Base-by-base conservation (phyloP, 2,888 invertebrate genomes). In the Macrophya alboannulata region DNA sequence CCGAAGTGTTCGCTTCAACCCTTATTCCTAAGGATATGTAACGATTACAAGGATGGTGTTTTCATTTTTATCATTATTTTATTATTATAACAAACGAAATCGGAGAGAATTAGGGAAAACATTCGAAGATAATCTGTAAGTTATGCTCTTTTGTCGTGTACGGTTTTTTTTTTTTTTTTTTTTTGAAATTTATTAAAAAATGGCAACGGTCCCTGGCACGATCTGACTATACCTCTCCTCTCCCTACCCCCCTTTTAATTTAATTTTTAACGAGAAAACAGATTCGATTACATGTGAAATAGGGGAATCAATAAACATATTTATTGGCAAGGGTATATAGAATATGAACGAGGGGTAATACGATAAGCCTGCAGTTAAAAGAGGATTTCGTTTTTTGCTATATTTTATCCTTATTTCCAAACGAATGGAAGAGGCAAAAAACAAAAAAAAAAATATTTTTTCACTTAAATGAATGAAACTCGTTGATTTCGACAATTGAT, bases 201-300 rank as follows among this genome's bases (percentile, higher is more conserved):
- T 31, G 31, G 31, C n/a, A 51, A 51, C n/a, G 55, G 8, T 55
- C n/a, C 55, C 17, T n/a, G 55, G 55, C 55, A 55, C 55, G 55
- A 55, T 55, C n/a, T 2, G 8, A 17, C 55, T 55, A n/a, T 55
- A 55, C 55, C 55, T 8, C 31, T 31, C 31, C 31, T 31, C 31
- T 3, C 3, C 31, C 31, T 31, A 6, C 55, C 55, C 55, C 55
- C 31, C 31, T 31, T 31, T 31, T 55, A 55, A 55, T 55, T 55
- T 62, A 31, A 62, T 62, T 62, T 62, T 62, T 62, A 62, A 62
- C 62, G 62, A 62, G 62, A 62, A 25, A 62, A 62, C 25, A 62
- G 62, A 62, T 62, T 62, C 21, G n/a, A 12, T 62, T 62, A 62
- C 62, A 25, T 25, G 62, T 62, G 4, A 62, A 62, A 62, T 25